phyloP scores from a whole-genome alignment of 2,797 vertebrate genomes.

The Tenualosa ilisha region DNA sequence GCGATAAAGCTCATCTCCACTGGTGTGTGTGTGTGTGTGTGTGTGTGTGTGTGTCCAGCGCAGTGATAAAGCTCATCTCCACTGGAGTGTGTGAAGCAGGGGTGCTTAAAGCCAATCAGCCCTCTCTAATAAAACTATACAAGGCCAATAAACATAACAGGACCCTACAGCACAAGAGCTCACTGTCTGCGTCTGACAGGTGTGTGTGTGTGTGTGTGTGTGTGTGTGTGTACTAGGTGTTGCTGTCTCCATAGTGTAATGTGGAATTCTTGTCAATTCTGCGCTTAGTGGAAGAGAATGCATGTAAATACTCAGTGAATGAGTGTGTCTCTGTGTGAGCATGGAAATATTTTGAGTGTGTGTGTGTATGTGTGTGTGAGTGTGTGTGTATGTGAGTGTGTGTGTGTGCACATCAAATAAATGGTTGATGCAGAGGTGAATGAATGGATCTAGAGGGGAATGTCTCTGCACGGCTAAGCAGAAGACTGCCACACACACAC shows the following conservation, averaged over 20 bases:
- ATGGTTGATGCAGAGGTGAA: no score
- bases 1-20: no score
- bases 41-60: no score
- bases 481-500: no score
- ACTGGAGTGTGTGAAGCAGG: background rate
- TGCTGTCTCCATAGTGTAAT: background rate
- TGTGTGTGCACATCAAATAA: background rate
- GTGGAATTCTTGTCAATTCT: background rate
- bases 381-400: no score
- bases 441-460: no score
- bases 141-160: background rate
- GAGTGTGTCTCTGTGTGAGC: background rate
- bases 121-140: background rate
- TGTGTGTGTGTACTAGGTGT: background rate
- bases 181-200: no score
- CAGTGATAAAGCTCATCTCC: background rate
- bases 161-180: background rate
- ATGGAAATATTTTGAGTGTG: background rate
- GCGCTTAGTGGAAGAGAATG: background rate
- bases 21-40: no score
- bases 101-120: background rate
- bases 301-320: background rate
- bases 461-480: no score
- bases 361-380: no score
- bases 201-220: no score